Evolutionary conservation across 37 sponge, comb jelly and placozoan species (phyloP), one percentile per base, ranked within the genome.

Genomic region (Corticium candelabrum): DNA sequence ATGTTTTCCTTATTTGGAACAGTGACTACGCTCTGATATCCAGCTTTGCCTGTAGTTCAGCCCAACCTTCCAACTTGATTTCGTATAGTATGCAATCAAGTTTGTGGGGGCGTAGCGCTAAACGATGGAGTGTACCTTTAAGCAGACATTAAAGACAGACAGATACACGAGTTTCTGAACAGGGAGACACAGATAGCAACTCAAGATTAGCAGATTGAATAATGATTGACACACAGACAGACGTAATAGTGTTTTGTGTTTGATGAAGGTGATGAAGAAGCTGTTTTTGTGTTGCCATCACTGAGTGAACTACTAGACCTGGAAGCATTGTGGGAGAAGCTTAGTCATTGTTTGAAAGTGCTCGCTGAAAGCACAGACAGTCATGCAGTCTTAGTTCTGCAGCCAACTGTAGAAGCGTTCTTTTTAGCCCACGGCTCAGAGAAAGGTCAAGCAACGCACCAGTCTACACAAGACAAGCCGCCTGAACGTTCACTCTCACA

Each of bases 351-450:
- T 69, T 83, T 98, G 33, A 78, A 86, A 72, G 89, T 85, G 35
- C 86, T 98, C 36, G 89, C 84, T 0, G 80, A 85, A 15, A 90
- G 90, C 30, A 35, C 81, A 4, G 96, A 98, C 78, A 82, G 86
- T n/a, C 95, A 98, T 74, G 99, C 99, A 35, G 99, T 98, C 73
- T 86, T 98, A 0, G 93, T 92, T 3, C 84, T 98, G 38, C 95
- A 98, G 68, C 85, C 96, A 21, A 82, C 90, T 0, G 99, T 98
- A 34, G 99, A 98, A 79, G 88, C 96, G 7, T 98, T 98, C 91
- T 98, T 98, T 82, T 79, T 91, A 27, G 99, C 94, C 2, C 99
- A 97, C 56, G 95, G 88, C 74, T 34, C 73, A 1, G 83, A 82
- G 38, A 82, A 31, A 3, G 62, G 15, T 27, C 21, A 11, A 11